Evolutionary conservation across 2,797 vertebrate genomes (phyloP).

Genomic region (Malurus leucopterus): DNA sequence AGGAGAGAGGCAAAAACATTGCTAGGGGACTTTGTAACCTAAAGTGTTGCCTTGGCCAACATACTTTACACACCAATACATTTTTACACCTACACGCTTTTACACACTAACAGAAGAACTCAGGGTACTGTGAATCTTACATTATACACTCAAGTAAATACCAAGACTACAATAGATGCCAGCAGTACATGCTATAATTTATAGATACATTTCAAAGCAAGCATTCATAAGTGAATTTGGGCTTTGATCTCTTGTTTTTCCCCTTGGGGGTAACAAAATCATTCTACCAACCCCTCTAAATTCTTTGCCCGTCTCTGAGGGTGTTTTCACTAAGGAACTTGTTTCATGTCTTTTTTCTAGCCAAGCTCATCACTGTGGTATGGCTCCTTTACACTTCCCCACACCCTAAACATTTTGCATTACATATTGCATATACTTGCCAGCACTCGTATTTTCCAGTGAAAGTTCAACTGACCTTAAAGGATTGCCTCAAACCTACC

Average conservation of each 20-base stretch:
- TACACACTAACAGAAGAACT: neutral
- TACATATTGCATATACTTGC: constrained; percentile 50
- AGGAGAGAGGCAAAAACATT: neutral
- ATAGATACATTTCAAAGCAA: constrained; percentile 62
- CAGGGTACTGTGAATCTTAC: neutral
- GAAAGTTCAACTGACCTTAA: constrained; percentile 63
- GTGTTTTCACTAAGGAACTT: constrained; percentile 44
- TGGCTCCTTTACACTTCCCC: constrained; percentile 51
- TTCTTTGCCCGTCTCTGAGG: constrained; percentile 39
- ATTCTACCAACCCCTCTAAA: constrained; percentile 42
- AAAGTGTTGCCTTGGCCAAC: neutral
- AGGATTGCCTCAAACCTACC: constrained; percentile 51
- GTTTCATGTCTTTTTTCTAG: constrained; percentile 54
- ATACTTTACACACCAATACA: neutral
- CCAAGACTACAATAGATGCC: constrained; percentile 48
- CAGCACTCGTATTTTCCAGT: constrained; percentile 59
- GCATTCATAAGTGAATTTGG: constrained; percentile 47
- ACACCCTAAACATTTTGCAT: constrained; percentile 61
- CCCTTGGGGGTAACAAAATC: constrained; percentile 58
- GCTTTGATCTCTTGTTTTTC: constrained; percentile 54
- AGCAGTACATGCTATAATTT: constrained; percentile 52
- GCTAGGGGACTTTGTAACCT: neutral
- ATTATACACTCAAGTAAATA: constrained; percentile 22
- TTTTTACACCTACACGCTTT: neutral
- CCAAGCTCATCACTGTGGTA: constrained; percentile 62